Percentiles rank a stretch among this genome's conserved stretches.
phyloP scores from a whole-genome alignment of 2,888 invertebrate genomes.

The Buathra laborator region DNA sequence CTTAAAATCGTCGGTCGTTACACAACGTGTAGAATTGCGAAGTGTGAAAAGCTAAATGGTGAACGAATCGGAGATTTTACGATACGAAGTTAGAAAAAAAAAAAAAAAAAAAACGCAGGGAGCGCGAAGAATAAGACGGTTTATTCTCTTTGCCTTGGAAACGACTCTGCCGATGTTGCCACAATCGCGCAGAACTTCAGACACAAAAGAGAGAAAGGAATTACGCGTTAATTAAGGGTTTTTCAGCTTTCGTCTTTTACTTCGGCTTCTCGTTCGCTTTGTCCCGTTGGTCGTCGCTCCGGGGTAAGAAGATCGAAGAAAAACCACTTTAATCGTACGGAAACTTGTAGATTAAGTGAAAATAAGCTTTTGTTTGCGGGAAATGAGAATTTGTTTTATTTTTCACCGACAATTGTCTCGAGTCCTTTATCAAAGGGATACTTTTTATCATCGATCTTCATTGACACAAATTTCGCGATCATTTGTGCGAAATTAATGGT shows the following conservation, averaged over 20 bases:
- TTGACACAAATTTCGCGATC: not conserved
- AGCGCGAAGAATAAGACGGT: constrained; percentile 1
- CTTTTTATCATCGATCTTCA: not conserved
- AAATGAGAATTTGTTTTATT: constrained; percentile 2
- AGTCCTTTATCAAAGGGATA: not conserved
- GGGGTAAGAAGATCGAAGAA: constrained; percentile 1
- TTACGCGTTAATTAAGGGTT: constrained; percentile 56
- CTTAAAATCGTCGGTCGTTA: not conserved
- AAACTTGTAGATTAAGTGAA: constrained; percentile 26
- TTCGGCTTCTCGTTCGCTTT: constrained; percentile 3
- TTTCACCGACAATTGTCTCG: not conserved
- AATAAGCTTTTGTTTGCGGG: constrained; percentile 19
- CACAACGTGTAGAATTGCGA: not conserved
- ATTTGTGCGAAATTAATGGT: constrained; percentile 15
- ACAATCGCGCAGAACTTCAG: not conserved
- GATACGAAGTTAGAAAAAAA: constrained; percentile 29
- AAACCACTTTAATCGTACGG: constrained; percentile 21
- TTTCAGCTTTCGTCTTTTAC: constrained; percentile 17
- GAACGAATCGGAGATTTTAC: constrained; percentile 3
- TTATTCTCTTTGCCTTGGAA: constrained; percentile 19
- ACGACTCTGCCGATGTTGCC: constrained; percentile 1
- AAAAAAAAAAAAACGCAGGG: not conserved
- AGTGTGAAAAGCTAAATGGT: not conserved
- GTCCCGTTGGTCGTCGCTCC: not conserved
- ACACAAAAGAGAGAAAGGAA: constrained; percentile 21